These are phyloP conservation scores for Embidobia sp. DNA, from an alignment of 2,888 invertebrate genomes.

Conservation along the genomic window DNA sequence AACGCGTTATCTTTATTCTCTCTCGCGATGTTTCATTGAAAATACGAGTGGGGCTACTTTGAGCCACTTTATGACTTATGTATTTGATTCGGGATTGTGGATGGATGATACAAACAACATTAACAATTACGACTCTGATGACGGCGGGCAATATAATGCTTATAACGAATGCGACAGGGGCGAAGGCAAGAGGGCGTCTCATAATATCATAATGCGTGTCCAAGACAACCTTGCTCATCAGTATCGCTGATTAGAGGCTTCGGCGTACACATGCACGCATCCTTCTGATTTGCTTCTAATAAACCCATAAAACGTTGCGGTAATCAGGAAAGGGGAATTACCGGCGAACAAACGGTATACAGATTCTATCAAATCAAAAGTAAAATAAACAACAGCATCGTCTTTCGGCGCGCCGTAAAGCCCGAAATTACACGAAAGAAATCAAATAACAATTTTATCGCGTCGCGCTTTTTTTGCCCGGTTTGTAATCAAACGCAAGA, in stretches of 20 bases:
- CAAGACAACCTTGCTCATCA: conserved; percentile 76
- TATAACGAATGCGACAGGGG: conserved; percentile 77
- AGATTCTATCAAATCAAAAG: conserved; percentile 37
- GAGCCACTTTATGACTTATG: conserved; percentile 35
- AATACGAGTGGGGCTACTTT: too few species aligned
- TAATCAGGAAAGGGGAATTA: conserved; percentile 62
- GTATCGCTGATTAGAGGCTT: conserved; percentile 80
- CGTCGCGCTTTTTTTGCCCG: not conserved
- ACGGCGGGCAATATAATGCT: conserved; percentile 74
- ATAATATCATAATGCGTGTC: conserved; percentile 78
- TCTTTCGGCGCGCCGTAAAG: conserved; percentile 18
- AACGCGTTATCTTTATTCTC: conserved; percentile 19
- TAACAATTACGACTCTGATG: conserved; percentile 77
- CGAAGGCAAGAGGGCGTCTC: conserved; percentile 67
- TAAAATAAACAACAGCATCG: conserved; percentile 20
- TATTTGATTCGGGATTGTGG: conserved; percentile 49
- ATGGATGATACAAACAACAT: conserved; percentile 65
- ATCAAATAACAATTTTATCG: conserved; percentile 8
- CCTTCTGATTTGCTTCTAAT: conserved; percentile 79
- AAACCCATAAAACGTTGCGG: conserved; percentile 74
- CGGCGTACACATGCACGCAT: conserved; percentile 57
- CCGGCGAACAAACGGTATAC: conserved; percentile 14
- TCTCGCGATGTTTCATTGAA: conserved; percentile 3
- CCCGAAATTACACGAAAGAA: conserved; percentile 10
- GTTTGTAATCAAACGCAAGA: conserved; percentile 5